These are phyloP conservation scores for Temnothorax curvispinosus DNA, from an alignment of 1,140 invertebrate genomes.

Conservation along the genomic window DNA sequence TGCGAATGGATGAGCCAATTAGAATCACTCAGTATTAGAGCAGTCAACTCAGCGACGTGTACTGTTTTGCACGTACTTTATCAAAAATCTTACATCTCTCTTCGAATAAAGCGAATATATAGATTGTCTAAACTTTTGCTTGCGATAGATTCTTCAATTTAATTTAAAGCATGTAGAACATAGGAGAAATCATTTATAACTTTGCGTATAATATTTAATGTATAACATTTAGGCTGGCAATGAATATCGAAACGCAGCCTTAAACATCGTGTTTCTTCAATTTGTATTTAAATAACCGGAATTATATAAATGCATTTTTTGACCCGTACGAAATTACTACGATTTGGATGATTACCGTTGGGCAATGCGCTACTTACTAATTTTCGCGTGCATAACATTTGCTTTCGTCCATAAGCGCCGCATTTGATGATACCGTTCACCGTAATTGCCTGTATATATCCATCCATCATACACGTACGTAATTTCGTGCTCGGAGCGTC, in stretches of 20 bases:
- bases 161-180: neutral
- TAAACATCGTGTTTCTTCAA: neutral
- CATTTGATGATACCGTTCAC: conserved; percentile 38
- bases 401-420: conserved; percentile 12
- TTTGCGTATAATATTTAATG: neutral
- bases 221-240: neutral
- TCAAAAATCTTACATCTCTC: neutral
- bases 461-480: neutral
- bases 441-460: conserved; percentile 17
- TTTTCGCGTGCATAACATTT: conserved; percentile 21
- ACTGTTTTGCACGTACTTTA: neutral
- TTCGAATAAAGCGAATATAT: neutral
- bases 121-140: neutral
- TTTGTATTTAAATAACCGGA: neutral
- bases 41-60: neutral
- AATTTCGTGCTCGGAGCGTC: neutral
- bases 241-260: too few species aligned
- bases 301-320: neutral
- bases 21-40: conserved; percentile 31
- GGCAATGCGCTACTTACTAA: neutral
- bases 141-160: neutral
- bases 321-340: neutral
- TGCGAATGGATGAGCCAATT: conserved; percentile 34
- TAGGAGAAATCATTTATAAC: neutral
- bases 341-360: neutral